Percentiles rank a stretch among this genome's conserved stretches.
Evolutionary conservation across 2,888 invertebrate genomes (phyloP).

Genomic region (Steinernema scapterisci): DNA sequence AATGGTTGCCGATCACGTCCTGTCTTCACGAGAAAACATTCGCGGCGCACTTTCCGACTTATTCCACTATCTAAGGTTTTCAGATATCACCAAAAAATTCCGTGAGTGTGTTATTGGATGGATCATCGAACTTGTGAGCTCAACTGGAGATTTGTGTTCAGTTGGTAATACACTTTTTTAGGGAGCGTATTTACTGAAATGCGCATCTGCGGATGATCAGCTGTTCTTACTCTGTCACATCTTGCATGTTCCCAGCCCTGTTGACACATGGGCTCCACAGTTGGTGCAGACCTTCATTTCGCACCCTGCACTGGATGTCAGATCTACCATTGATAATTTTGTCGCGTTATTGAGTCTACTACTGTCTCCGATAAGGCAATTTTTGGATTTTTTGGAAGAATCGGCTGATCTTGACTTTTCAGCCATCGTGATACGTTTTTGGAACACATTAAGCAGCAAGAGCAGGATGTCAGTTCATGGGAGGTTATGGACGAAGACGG

Average conservation of each 20-base stretch:
- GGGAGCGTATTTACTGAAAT: slow-evolving; percentile 55
- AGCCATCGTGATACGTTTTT: slow-evolving; percentile 48
- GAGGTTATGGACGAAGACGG: slow-evolving; percentile 51
- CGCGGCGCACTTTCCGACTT: slow-evolving; percentile 58
- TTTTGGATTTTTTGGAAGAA: too few species aligned
- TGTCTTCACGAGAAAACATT: slow-evolving; percentile 37
- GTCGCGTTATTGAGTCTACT: slow-evolving; percentile 59
- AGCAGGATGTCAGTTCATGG: slow-evolving; percentile 44
- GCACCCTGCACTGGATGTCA: slow-evolving; percentile 44
- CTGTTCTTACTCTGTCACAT: slow-evolving; percentile 61
- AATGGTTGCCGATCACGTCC: slow-evolving; percentile 17
- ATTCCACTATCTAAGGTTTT: slow-evolving; percentile 59
- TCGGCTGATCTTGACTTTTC: too few species aligned
- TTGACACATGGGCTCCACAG: slow-evolving; percentile 56
- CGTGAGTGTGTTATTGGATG: slow-evolving; percentile 54
- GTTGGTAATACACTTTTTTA: slow-evolving; percentile 37
- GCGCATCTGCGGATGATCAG: slow-evolving; percentile 54
- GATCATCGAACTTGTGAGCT: slow-evolving; percentile 57
- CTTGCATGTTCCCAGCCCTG: slow-evolving; percentile 59
- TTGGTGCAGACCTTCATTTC: slow-evolving; percentile 53
- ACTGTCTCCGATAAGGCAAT: slow-evolving; percentile 54
- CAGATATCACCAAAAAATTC: slow-evolving; percentile 52
- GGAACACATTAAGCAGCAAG: slow-evolving; percentile 35
- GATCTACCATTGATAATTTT: slow-evolving; percentile 57
- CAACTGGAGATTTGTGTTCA: neutral